These are phyloP conservation scores for Lochmaea crataegi DNA, from an alignment of 2,888 invertebrate genomes.

Conservation along the genomic window DNA sequence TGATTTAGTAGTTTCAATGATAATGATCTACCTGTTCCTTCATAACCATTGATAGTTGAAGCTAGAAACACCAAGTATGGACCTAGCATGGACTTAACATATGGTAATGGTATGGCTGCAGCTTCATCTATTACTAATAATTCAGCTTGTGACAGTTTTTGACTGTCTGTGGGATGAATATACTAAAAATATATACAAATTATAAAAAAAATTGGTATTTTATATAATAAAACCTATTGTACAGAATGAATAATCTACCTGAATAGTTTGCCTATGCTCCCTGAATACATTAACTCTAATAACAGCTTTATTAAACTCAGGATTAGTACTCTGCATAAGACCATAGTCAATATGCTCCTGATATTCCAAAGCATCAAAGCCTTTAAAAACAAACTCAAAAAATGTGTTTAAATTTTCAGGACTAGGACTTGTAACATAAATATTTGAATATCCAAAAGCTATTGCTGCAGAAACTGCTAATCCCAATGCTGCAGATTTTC, in stretches of 20 bases:
- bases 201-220: not conserved
- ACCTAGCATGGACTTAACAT: constrained; percentile 89
- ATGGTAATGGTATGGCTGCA: constrained; percentile 95
- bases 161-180: constrained; percentile 92
- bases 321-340: constrained; percentile 93
- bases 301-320: constrained; percentile 96
- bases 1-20: constrained; percentile 95
- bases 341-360: constrained; percentile 97
- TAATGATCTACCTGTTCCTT: constrained; percentile 96
- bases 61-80: constrained; percentile 95
- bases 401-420: constrained; percentile 98
- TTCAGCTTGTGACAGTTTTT: constrained; percentile 92
- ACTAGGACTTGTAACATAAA: constrained; percentile 97
- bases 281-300: constrained; percentile 91
- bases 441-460: constrained; percentile 85
- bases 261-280: constrained; percentile 93
- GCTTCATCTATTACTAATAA: constrained; percentile 98
- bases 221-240: not conserved
- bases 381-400: constrained; percentile 96
- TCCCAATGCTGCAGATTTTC: constrained; percentile 97
- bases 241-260: constrained; percentile 67
- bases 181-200: constrained; percentile 69
- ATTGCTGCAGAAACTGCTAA: constrained; percentile 89
- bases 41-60: constrained; percentile 98
- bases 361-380: constrained; percentile 92